Conservation (phyloP, 2,113 vertebrate genomes). For the Centropristis striata region DNA sequence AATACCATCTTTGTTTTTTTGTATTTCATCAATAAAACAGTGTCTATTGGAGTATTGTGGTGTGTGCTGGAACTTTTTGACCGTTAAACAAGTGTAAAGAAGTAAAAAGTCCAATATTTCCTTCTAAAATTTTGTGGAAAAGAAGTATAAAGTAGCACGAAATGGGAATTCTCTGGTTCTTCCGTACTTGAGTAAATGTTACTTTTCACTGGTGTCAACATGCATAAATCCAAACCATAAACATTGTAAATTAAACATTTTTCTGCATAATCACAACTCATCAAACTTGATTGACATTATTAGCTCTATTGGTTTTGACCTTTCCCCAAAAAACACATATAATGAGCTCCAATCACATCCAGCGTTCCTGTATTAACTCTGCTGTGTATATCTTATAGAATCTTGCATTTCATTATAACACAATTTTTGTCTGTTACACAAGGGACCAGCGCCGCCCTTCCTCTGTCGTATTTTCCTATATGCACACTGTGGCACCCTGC, state of each 20-base stretch:
- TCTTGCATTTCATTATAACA: constrained; percentile 8
- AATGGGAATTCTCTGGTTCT: too few relatives aligned
- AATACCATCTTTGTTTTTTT: too few relatives aligned
- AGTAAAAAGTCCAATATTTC: background rate
- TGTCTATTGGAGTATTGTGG: too few relatives aligned
- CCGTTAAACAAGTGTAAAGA: background rate
- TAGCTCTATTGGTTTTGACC: background rate
- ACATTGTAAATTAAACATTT: background rate
- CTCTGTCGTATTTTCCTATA: background rate
- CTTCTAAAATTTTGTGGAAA: background rate
- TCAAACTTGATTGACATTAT: background rate
- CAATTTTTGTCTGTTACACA: background rate
- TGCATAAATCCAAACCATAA: background rate
- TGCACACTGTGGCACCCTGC: background rate
- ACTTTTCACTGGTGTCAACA: background rate
- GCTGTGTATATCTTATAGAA: background rate
- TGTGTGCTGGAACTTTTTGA: too few relatives aligned
- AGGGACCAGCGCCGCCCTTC: background rate
- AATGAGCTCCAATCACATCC: background rate
- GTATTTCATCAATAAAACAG: too few relatives aligned
- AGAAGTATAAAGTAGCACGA: background rate
- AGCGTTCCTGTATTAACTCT: background rate
- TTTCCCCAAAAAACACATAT: background rate
- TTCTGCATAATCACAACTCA: background rate
- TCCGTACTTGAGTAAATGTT: background rate